These are phyloP conservation scores for Sthenelais limicola DNA, from an alignment of 2,888 invertebrate genomes.

Conservation along the genomic window DNA sequence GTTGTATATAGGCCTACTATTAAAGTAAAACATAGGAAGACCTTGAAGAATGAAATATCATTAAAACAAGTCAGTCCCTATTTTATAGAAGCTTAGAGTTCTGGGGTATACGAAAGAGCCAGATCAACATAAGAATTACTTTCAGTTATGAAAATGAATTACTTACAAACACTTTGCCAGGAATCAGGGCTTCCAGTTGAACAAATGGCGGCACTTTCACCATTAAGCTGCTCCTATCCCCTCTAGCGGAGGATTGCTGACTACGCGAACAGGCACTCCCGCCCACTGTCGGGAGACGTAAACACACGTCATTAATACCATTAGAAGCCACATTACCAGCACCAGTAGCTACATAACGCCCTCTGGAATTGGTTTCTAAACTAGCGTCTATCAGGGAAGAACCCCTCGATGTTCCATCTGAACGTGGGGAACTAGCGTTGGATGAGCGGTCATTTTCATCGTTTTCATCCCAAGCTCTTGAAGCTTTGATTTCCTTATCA, in stretches of 20 bases:
- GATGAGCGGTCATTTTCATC: too few relatives aligned
- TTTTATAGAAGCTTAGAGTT: too few relatives aligned
- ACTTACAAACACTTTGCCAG: slow-evolving; percentile 68
- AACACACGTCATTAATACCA: not conserved
- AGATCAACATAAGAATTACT: not conserved
- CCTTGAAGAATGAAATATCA: too few relatives aligned
- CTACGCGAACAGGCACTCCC: not conserved
- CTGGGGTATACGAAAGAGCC: not conserved
- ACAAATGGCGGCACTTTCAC: slow-evolving; percentile 62
- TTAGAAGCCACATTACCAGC: not conserved
- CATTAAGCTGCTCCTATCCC: not conserved
- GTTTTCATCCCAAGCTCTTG: too few relatives aligned
- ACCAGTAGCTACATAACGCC: slow-evolving; percentile 10
- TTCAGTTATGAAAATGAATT: not conserved
- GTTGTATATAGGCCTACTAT: too few relatives aligned
- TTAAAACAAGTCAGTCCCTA: not conserved
- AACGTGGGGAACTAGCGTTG: too few relatives aligned
- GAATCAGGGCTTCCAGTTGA: slow-evolving; percentile 66
- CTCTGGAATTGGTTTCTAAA: not conserved
- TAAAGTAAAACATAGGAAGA: too few relatives aligned
- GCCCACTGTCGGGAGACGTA: slow-evolving; percentile 15
- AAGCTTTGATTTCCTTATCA: too few relatives aligned
- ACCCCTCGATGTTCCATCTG: too few relatives aligned
- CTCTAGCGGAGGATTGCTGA: not conserved
- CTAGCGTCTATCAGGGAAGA: too few relatives aligned